Base-by-base conservation (phyloP, 2,113 vertebrate genomes). In the Atractosteus spatula region DNA sequence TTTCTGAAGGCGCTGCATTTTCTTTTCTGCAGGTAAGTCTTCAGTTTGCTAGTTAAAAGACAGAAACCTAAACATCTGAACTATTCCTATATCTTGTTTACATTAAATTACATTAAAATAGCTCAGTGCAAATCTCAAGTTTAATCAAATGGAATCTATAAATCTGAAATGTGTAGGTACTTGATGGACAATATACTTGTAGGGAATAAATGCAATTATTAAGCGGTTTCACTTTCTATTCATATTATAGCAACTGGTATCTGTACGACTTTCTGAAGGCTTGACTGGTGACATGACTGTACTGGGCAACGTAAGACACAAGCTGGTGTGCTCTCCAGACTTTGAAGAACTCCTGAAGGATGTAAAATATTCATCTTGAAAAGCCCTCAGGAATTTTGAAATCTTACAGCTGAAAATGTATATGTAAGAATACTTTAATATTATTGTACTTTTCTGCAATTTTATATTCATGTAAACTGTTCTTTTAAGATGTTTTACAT, bases 271-370 rank as follows among this genome's bases (percentile, higher is more conserved):
- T 41, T 82, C 86, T 0, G 91, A 91, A 3, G 84, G 89, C 12
- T 82, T 79, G 14, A 85, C 81, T 0, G 90, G 91, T 17, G 89
- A 92, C 73, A 85, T 91, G 87, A 85, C 79, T 51, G 84, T 91
- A 65, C 73, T 92, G 2, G 90, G 91, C n/a, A 89, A 91, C 66
- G 70, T 92, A 69, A 76, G 80, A 51, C 88, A 90, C 81, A 91
- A 92, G 75, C 79, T 92, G 72, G 90, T 92, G 29, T 81, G 90
- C 62, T 90, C 91, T 57, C 91, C 91, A 0, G 81, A 91, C 76
- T 91, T 91, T 61, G 80, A 90, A 77, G 78, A 82, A 64, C 86
- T 92, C 29, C 81, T 91, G 47, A 77, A 81, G 47, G 47, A 51
- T 7, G 47, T 51, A 5, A 51, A 51, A 7, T 51, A 7, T 7